These are phyloP conservation scores for Mystacornis crossleyi DNA, from an alignment of 2,113 vertebrate species.

Conservation along the genomic window DNA sequence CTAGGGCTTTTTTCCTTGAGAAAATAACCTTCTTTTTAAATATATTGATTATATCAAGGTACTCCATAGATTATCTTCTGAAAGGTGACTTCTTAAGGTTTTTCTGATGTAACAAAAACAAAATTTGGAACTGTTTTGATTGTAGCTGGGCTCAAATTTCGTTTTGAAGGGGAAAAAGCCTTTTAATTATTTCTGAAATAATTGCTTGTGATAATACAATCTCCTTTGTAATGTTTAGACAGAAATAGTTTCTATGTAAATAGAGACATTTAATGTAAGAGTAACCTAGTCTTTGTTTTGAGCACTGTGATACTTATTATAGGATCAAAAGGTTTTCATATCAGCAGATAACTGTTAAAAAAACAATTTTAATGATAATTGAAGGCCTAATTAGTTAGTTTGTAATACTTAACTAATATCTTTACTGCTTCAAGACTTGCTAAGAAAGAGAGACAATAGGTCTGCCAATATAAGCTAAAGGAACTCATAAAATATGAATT, in stretches of 20 bases:
- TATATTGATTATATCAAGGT: neutral
- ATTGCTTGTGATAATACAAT: neutral
- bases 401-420: neutral
- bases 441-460: neutral
- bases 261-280: neutral
- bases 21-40: neutral
- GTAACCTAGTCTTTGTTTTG: slow-evolving; percentile 12
- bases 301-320: neutral
- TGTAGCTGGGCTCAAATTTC: neutral
- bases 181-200: slow-evolving; percentile 44
- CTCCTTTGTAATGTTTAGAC: neutral
- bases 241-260: slow-evolving; percentile 21
- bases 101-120: neutral
- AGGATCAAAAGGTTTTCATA: slow-evolving; percentile 9
- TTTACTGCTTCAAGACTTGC: neutral
- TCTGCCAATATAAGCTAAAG: neutral
- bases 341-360: neutral
- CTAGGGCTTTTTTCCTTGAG: neutral
- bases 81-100: neutral
- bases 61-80: neutral
- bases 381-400: slow-evolving; percentile 16
- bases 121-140: neutral
- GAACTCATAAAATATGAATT: neutral
- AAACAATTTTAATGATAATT: neutral
- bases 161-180: neutral